Base-by-base conservation (phyloP, 2,113 vertebrate species). In the Prionailurus bengalensis region DNA sequence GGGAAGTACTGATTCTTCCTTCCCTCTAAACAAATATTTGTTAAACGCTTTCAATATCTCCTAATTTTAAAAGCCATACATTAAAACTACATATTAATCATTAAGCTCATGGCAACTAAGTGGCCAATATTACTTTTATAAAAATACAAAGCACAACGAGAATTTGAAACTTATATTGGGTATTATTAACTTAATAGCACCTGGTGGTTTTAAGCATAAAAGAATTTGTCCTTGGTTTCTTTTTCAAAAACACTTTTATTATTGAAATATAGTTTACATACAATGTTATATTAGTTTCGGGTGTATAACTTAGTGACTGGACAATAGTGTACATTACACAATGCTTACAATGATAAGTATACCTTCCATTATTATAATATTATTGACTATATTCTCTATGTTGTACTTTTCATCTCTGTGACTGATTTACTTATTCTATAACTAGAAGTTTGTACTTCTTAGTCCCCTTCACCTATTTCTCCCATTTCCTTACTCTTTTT, bases 1-100 rank as follows among this genome's bases (percentile, higher is more conserved):
- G 80, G 13, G 12, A 89, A 97, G 86, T 42, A 58, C 11, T n/a
- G 84, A 73, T 55, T 19, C 23, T 80, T 93, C n/a, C 73, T 93
- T 97, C 33, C 36, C 63, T 83, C 68, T 95, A 83, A 88, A 92
- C 84, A 98, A 96, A 95, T 88, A 91, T 96, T 97, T 97, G 80
- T 76, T 94, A 45, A 84, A 84, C 63, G 81, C 42, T 92, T 97
- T 96, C n/a, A 92, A 39, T 61, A 53, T 82, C 25, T 86, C 17
- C 21, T 91, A 91, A 83, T 84, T 96, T 95, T 85, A 90, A 97
- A 97, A 96, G 63, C 29, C 17, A 14, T 45, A 29, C 78, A 58
- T 93, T 90, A 94, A 93, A 95, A 53, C 25, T 42, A 78, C 14
- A 48, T 39, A 83, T 89, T 93, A 91, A 91, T 92, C n/a, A 89